phyloP scores from a whole-genome alignment of 2,113 vertebrate genomes.

The Laticauda colubrina region DNA sequence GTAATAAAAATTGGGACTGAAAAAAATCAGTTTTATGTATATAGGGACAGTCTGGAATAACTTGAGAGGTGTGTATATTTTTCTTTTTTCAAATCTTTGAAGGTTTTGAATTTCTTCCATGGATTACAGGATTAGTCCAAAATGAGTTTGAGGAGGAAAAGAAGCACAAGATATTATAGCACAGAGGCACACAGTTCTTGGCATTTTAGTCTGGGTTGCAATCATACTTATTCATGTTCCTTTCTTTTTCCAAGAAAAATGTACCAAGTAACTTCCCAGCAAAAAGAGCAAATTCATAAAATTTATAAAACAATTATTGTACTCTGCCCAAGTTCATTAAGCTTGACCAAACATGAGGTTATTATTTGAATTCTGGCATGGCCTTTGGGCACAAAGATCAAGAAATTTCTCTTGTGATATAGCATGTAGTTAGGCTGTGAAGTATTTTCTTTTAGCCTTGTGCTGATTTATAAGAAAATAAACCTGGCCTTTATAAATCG shows the following conservation, averaged over 20 bases:
- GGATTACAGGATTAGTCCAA: too few relatives aligned
- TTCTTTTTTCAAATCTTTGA: not conserved
- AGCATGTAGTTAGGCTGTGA: not conserved
- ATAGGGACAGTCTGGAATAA: not conserved
- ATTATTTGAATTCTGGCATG: not conserved
- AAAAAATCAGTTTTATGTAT: not conserved
- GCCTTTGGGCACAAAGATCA: not conserved
- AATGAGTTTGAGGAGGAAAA: not conserved
- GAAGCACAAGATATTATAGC: not conserved
- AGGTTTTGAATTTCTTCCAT: not conserved
- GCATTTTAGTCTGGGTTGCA: not conserved
- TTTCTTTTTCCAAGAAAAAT: not conserved
- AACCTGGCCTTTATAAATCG: not conserved
- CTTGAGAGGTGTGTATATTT: not conserved
- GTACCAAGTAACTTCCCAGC: not conserved
- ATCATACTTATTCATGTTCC: not conserved
- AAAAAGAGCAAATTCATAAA: not conserved
- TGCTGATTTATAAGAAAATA: not conserved
- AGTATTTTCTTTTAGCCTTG: not conserved
- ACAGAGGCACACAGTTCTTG: not conserved
- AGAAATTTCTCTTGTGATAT: not conserved
- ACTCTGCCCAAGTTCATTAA: too few relatives aligned
- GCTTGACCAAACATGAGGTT: not conserved
- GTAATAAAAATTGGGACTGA: not conserved
- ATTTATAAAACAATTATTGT: not conserved